A percentile compares a stretch with the other conserved stretches of the same genome.
Evolutionary conservation across 2,888 invertebrate genomes (phyloP).

Genomic region (Mythimna ferrago): DNA sequence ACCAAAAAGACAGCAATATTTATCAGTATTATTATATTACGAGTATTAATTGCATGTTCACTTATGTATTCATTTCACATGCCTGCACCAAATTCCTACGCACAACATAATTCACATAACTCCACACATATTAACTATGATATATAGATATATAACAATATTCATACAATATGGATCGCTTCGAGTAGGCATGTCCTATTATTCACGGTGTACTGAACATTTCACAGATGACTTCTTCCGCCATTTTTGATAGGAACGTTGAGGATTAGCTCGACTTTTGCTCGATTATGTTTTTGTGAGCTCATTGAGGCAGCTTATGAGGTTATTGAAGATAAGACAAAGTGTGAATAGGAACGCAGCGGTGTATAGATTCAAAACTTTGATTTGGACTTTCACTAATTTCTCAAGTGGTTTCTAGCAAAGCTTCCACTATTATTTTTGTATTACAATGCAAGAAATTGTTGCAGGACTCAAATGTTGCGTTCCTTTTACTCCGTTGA

Average conservation of each 20-base stretch:
- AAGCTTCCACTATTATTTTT: no score
- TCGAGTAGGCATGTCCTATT: constrained; percentile 51
- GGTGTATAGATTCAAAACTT: no score
- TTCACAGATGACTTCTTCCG: constrained; percentile 51
- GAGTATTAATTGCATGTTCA: neutral
- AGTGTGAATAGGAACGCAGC: no score
- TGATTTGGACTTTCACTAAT: no score
- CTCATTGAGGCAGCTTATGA: constrained; percentile 1
- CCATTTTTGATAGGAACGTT: constrained; percentile 57
- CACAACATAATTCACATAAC: constrained; percentile 28
- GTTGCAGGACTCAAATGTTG: no score
- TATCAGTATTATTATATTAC: no score
- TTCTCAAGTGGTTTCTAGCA: no score
- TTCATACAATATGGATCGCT: constrained; percentile 27
- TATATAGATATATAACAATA: constrained; percentile 11
- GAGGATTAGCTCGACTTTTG: constrained; percentile 31
- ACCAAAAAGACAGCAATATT: no score
- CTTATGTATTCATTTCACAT: constrained; percentile 15
- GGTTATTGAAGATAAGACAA: neutral
- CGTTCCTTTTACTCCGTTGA: no score
- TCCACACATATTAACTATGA: constrained; percentile 1
- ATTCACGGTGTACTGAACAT: constrained; percentile 62
- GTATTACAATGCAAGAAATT: no score
- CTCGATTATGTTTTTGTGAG: neutral
- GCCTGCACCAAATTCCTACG: constrained; percentile 31